phyloP scores from a whole-genome alignment of 2,113 vertebrate species.

The Myiozetetes cayanensis region DNA sequence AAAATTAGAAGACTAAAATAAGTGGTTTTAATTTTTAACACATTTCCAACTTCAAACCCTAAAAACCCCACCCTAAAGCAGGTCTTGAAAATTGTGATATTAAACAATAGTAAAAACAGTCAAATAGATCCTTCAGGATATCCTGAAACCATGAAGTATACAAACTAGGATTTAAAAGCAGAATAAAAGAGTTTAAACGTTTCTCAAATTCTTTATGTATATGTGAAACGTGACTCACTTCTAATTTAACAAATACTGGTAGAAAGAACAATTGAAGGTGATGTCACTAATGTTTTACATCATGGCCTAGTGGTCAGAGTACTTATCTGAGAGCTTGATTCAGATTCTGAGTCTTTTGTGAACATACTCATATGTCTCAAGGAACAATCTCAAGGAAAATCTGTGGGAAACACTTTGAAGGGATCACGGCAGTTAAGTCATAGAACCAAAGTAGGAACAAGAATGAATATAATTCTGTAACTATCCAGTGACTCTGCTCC shows the following conservation, averaged over 20 bases:
- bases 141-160: not conserved
- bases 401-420: not conserved
- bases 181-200: not conserved
- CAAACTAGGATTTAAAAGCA: not conserved
- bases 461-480: not conserved
- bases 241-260: not conserved
- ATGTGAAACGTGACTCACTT: rapidly evolving
- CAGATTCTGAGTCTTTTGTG: not conserved
- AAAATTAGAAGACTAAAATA: not conserved
- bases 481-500: not conserved
- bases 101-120: not conserved
- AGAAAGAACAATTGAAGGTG: not conserved
- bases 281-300: not conserved
- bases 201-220: not conserved
- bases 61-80: not conserved
- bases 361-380: not conserved
- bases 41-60: not conserved
- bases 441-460: not conserved
- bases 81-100: not conserved
- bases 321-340: not conserved
- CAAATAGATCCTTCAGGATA: not conserved
- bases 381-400: not conserved
- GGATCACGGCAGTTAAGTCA: not conserved
- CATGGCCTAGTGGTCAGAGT: not conserved
- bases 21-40: not conserved